Conservation (phyloP, 1,140 invertebrate species). For the Tetramorium alpestre region DNA sequence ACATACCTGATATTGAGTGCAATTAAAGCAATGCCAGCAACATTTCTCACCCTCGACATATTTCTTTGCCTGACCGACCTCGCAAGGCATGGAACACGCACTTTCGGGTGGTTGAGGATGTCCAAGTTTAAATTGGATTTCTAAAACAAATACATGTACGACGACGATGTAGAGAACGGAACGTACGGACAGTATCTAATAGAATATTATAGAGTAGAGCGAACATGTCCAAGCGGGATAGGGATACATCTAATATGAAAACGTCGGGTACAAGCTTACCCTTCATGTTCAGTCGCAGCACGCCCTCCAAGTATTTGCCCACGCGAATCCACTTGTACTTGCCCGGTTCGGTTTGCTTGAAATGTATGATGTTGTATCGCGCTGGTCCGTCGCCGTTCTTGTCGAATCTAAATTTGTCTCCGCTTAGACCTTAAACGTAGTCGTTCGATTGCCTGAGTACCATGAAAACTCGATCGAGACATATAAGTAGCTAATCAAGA, state of each 20-base stretch:
- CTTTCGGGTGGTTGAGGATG: slow-evolving; percentile 93
- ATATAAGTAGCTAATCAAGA: slow-evolving; percentile 27
- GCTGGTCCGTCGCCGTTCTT: slow-evolving; percentile 96
- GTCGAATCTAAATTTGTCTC: slow-evolving; percentile 96
- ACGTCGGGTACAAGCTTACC: slow-evolving; percentile 85
- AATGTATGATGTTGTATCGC: slow-evolving; percentile 97
- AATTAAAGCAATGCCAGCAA: slow-evolving; percentile 98
- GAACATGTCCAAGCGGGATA: background rate
- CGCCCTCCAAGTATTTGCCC: slow-evolving; percentile 93
- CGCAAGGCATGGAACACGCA: slow-evolving; percentile 95
- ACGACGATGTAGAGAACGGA: background rate
- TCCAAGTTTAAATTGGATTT: slow-evolving; percentile 92
- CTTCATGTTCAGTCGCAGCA: slow-evolving; percentile 92
- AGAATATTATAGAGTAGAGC: slow-evolving; percentile 11
- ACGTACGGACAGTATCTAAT: background rate
- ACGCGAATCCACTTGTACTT: slow-evolving; percentile 95
- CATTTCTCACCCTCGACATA: slow-evolving; percentile 96
- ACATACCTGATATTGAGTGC: slow-evolving; percentile 94
- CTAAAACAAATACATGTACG: slow-evolving; percentile 83
- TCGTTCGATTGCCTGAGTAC: slow-evolving; percentile 36
- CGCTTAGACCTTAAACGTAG: slow-evolving; percentile 90
- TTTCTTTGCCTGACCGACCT: slow-evolving; percentile 94
- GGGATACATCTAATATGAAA: background rate
- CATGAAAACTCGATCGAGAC: slow-evolving; percentile 50
- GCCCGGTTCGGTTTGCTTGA: slow-evolving; percentile 92